Evolutionary conservation across 23 tunicate genomes (phyloP), one percentile per base, ranked within the genome.

Genomic region (Diplosoma virens): DNA sequence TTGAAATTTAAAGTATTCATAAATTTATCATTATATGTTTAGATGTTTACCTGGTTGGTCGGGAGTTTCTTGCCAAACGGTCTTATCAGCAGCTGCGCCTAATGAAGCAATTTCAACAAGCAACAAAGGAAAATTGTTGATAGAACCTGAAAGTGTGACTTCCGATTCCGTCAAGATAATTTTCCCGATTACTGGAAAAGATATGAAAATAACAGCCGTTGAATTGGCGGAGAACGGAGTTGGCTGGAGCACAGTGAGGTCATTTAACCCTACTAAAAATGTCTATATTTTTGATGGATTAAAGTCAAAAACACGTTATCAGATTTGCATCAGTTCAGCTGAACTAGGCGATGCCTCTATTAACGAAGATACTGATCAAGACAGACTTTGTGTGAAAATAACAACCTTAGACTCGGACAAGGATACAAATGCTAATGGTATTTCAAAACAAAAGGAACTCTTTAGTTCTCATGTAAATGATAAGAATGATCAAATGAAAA

Each of bases 41-140:
- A 87, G 95, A 65, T 87, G 95, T 45, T 28, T 23, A 11, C 66
- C 78, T 33, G 82, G 72, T 4, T 87, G 82, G 83, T 59, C 45
- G 9, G 93, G 93, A 0, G 1, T 66, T 18, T 46, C 63, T 11
- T 86, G 93, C 35, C 14, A 27, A 25, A 1, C 30, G 54, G 36
- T 2, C 67, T 74, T 0, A 24, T 67, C 17, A 22, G 52, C 28
- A 29, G 26, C 5, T 29, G 55, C 53, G 23, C 50, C 27, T 18
- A 53, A 24, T 20, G 25, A 30, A 1, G 2, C 33, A 27, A 16
- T 37, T 4, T 58, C 60, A 0, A 31, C 60, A 30, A 35, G 61
- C 0, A 32, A 41, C 32, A 6, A 45, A 47, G 50, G 59, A 0
- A 27, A 52, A 37, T 71, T 87, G 0, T 0, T 84, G 11, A 84